Conservation (phyloP, 2,888 invertebrate species). For the Phlogophora meticulosa region DNA sequence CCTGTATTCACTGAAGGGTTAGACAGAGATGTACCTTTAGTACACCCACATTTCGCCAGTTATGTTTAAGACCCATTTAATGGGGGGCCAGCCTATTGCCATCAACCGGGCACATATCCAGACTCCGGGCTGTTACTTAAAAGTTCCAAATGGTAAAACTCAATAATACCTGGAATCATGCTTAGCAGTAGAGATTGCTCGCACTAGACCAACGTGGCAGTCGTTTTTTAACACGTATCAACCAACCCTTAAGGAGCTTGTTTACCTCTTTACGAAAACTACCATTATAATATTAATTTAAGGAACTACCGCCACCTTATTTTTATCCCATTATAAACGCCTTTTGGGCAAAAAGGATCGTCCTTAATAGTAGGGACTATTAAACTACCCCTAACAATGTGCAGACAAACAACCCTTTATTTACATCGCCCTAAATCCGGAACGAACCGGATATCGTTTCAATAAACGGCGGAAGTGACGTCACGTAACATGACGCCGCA, state of each 20-base stretch:
- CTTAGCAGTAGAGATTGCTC: too few relatives aligned
- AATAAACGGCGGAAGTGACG: conserved; percentile 71
- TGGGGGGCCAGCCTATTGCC: too few relatives aligned
- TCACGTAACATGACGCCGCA: conserved; percentile 69
- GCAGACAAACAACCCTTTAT: conserved; percentile 72
- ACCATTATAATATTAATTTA: conserved; percentile 26
- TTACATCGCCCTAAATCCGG: conserved; percentile 70
- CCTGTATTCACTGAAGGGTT: too few relatives aligned
- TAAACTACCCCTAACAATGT: conserved; percentile 60
- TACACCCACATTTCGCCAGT: too few relatives aligned
- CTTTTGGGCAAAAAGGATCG: conserved; percentile 46
- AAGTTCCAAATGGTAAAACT: too few relatives aligned
- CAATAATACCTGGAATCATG: too few relatives aligned
- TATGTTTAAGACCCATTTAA: too few relatives aligned
- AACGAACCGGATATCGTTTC: conserved; percentile 75
- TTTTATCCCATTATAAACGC: conserved; percentile 51
- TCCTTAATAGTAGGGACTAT: conserved; percentile 50
- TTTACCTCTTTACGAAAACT: conserved; percentile 32
- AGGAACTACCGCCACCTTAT: conserved; percentile 29
- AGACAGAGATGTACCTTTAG: too few relatives aligned
- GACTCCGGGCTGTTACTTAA: too few relatives aligned
- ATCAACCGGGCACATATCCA: too few relatives aligned
- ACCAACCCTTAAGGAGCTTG: conserved; percentile 18
- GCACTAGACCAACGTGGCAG: too few relatives aligned
- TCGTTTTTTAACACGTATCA: conserved; percentile 25